phyloP scores from a whole-genome alignment of 1,140 invertebrate species.

The Drosophila sucinea region DNA sequence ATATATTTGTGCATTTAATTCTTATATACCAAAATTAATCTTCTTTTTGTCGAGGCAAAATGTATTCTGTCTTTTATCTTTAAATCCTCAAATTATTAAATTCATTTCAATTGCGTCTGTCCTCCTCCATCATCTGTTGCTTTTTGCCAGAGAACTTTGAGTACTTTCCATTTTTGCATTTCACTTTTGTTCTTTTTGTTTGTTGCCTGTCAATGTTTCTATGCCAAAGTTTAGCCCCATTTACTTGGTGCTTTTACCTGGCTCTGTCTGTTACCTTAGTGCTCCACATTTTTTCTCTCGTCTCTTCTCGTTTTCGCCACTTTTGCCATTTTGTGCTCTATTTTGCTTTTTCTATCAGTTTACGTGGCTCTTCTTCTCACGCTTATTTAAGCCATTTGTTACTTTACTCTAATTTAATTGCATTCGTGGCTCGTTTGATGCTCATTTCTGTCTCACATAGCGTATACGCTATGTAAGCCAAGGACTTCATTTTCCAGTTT shows the following conservation, averaged over 20 bases:
- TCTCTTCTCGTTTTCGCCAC: constrained; percentile 1
- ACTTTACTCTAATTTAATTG: constrained; percentile 19
- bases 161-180: constrained; percentile 10
- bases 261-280: constrained; percentile 1
- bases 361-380: background rate
- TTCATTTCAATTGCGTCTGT: constrained; percentile 3
- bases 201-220: constrained; percentile 2
- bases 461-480: constrained; percentile 14
- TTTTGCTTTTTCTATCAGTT: constrained; percentile 12
- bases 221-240: constrained; percentile 17
- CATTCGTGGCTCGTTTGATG: constrained; percentile 16
- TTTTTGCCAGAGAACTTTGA: background rate
- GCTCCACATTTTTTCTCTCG: background rate
- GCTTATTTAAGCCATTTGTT: constrained; percentile 19
- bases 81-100: constrained; percentile 1
- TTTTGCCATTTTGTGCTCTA: constrained; percentile 9
- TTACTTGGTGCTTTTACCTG: constrained; percentile 1
- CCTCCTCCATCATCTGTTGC: background rate
- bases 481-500: constrained; percentile 3
- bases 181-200: constrained; percentile 4
- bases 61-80: background rate
- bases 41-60: background rate
- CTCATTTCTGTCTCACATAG: constrained; percentile 6
- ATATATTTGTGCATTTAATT: too few species aligned
- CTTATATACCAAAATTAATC: too few species aligned